Evolutionary conservation across 1,140 invertebrate species (phyloP).

Genomic region (Brachionus angularis): DNA sequence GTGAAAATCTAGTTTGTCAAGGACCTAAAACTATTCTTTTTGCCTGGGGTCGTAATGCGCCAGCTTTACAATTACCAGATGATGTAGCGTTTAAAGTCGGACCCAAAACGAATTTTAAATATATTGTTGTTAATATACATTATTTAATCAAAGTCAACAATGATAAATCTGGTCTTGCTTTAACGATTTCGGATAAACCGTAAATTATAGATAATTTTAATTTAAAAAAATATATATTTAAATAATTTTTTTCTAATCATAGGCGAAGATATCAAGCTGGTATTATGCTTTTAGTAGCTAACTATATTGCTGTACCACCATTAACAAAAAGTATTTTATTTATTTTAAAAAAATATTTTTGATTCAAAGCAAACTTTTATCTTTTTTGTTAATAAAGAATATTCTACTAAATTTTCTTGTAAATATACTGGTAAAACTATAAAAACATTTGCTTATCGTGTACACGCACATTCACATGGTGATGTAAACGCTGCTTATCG

Average conservation of each 20-base stretch:
- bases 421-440: slow-evolving; percentile 29
- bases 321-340: slow-evolving; percentile 49
- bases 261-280: slow-evolving; percentile 52
- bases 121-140: slow-evolving; percentile 80
- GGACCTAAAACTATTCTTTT: slow-evolving; percentile 69
- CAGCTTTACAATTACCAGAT: slow-evolving; percentile 73
- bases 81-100: slow-evolving; percentile 63
- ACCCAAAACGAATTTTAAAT: slow-evolving; percentile 58
- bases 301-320: slow-evolving; percentile 47
- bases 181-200: slow-evolving; percentile 71
- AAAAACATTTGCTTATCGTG: slow-evolving; percentile 38
- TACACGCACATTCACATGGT: slow-evolving; percentile 31
- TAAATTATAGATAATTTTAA: slow-evolving; percentile 61
- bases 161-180: slow-evolving; percentile 74
- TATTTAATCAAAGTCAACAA: slow-evolving; percentile 70
- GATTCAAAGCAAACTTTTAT: not conserved
- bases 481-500: slow-evolving; percentile 79
- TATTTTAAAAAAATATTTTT: slow-evolving; percentile 45
- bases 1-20: slow-evolving; percentile 31
- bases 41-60: slow-evolving; percentile 93
- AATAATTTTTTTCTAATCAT: slow-evolving; percentile 48
- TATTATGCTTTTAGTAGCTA: slow-evolving; percentile 50
- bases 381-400: not conserved
- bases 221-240: slow-evolving; percentile 3
- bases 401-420: slow-evolving; percentile 35